phyloP scores from a whole-genome alignment of 2,797 vertebrate genomes.

The Anableps anableps region DNA sequence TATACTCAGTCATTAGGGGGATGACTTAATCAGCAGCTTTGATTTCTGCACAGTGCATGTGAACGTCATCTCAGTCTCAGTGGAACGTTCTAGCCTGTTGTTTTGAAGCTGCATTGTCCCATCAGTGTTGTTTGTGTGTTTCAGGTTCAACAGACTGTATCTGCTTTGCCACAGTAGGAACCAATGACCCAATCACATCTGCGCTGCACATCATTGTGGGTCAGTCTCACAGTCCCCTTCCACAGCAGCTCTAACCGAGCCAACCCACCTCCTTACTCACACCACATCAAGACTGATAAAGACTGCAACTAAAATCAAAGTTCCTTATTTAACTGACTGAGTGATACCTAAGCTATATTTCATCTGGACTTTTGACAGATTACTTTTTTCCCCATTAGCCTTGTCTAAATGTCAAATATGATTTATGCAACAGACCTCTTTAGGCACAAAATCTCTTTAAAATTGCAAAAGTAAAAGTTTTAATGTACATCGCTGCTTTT shows the following conservation, averaged over 20 bases:
- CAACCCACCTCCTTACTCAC: not conserved
- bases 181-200: constrained; percentile 92
- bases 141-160: constrained; percentile 96
- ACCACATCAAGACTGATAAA: not conserved
- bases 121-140: constrained; percentile 7
- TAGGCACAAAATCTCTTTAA: too few species aligned
- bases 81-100: not conserved
- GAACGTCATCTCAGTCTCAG: not conserved
- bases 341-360: too few species aligned
- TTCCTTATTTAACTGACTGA: too few species aligned
- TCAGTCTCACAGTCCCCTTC: constrained; percentile 67
- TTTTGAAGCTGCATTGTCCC: not conserved
- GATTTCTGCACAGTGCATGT: not conserved
- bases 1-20: not conserved
- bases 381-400: too few species aligned
- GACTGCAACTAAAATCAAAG: too few species aligned
- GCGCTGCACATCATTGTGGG: constrained; percentile 94
- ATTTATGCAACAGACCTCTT: too few species aligned
- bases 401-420: too few species aligned
- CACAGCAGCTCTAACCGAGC: not conserved
- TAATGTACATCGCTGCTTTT: not conserved
- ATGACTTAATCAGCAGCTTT: not conserved
- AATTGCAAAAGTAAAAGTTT: too few species aligned
- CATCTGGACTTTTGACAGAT: too few species aligned
- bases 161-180: constrained; percentile 92